phyloP scores from a whole-genome alignment of 1,140 invertebrate species.

The Calephelis nemesis region DNA sequence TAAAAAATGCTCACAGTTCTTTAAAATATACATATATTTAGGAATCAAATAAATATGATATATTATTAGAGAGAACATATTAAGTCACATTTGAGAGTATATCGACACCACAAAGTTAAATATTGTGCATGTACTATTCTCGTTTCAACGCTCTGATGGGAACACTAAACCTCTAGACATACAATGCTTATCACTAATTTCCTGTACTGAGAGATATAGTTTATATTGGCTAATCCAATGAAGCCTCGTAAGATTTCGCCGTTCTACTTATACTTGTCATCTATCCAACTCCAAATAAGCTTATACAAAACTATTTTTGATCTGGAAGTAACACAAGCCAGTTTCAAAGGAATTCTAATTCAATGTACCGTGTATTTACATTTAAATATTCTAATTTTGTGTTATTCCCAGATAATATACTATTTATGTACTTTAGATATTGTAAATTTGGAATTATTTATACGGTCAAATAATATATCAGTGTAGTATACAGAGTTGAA shows the following conservation, averaged over 20 bases:
- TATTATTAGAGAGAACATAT: slow-evolving; percentile 19
- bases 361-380: not conserved
- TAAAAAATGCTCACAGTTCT: not conserved
- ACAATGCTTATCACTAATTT: slow-evolving; percentile 69
- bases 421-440: slow-evolving; percentile 11
- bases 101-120: slow-evolving; percentile 15
- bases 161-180: slow-evolving; percentile 52
- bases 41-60: slow-evolving; percentile 17
- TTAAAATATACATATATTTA: slow-evolving; percentile 4
- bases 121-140: slow-evolving; percentile 18
- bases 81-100: slow-evolving; percentile 17
- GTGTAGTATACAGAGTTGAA: slow-evolving; percentile 7
- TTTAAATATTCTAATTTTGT: slow-evolving; percentile 7
- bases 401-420: slow-evolving; percentile 16
- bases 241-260: slow-evolving; percentile 9
- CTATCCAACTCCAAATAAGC: slow-evolving; percentile 18
- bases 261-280: slow-evolving; percentile 12
- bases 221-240: slow-evolving; percentile 37
- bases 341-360: not conserved
- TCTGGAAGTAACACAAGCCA: slow-evolving; percentile 22
- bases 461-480: not conserved
- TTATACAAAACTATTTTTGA: slow-evolving; percentile 19
- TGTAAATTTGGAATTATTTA: slow-evolving; percentile 1
- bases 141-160: not conserved
- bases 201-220: slow-evolving; percentile 77